Conservation (phyloP, 2,113 vertebrate genomes). For the Camarhynchus parvulus region DNA sequence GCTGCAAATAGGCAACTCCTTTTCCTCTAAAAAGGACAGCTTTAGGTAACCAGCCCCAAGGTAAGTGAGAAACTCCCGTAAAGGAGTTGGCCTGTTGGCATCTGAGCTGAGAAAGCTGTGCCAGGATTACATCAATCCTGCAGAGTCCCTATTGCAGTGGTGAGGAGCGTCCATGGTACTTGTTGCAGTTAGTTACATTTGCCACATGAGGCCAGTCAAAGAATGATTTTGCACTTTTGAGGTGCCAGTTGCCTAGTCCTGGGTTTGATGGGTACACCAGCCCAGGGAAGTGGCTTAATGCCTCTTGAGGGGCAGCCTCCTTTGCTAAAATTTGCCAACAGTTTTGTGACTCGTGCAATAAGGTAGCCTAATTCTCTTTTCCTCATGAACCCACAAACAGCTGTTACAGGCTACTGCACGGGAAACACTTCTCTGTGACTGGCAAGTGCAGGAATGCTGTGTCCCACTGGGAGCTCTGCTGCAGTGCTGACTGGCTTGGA, state of each 20-base stretch:
- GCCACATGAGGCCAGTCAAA: conserved; percentile 2
- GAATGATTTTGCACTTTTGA: not conserved
- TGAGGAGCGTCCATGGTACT: not conserved
- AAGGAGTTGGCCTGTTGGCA: not conserved
- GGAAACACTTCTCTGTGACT: accelerated
- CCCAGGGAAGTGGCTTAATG: accelerated
- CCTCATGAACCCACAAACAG: not conserved
- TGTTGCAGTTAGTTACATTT: not conserved
- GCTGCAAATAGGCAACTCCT: not conserved
- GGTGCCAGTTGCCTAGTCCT: not conserved
- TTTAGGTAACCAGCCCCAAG: not conserved
- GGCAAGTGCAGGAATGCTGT: not conserved
- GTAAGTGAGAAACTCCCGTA: not conserved
- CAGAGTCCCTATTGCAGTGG: accelerated
- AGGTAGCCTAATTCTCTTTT: not conserved
- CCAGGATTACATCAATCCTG: not conserved
- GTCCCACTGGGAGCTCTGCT: accelerated
- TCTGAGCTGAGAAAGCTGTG: not conserved
- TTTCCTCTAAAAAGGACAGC: not conserved
- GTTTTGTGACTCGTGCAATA: not conserved
- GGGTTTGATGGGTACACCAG: not conserved
- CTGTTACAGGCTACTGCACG: not conserved
- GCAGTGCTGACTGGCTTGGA: not conserved
- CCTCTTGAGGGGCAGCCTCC: not conserved
- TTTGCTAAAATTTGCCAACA: not conserved